Evolutionary conservation across 1,140 invertebrate genomes (phyloP), one percentile per base, ranked within the genome.

Genomic region (Drosophila biarmipes): DNA sequence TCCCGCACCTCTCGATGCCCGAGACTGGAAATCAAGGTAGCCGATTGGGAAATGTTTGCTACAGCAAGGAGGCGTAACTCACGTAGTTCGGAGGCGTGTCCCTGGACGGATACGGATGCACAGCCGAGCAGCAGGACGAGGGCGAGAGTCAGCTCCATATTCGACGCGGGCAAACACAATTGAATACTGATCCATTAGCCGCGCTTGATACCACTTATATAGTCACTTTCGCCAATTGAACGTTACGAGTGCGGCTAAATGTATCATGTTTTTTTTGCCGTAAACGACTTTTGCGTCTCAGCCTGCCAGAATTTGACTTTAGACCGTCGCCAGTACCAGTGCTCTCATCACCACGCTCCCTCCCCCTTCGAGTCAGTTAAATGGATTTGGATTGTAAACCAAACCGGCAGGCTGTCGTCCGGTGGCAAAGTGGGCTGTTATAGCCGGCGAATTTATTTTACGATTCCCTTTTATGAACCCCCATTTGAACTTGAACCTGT

Each of bases 231-330:
- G 53, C 48, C 66, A 82, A 77, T 73, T 67, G 40, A 56, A 42
- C 51, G 63, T 15, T 46, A 54, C 52, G 43, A 69, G 54, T 77
- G 64, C 42, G 48, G 62, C 62, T 24, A 53, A 68, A 31, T 56
- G 59, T 67, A 34, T 64, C 63, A 67, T 67, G 62, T 71, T 38
- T 68, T 53, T 68, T 48, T 27, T 46, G 31, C 11, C 42, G 49
- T 45, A 56, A 71, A 71, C 67, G 42, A 51, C 51, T 71, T 71
- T 71, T 82, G 73, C 69, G 72, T 56, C 29, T 75, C n/a, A 87
- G 52, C n/a, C 54, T 55, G 92, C 79, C 31, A 79, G 21, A 93
- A 92, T 59, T 73, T 71, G 42, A 93, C 57, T 34, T 91, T 79
- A 68, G 40, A 92, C 71, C 52, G 72, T 72, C 43, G 2, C 29